Base-by-base conservation (phyloP, 2,888 invertebrate genomes). In the Glaucopsyche alexis region DNA sequence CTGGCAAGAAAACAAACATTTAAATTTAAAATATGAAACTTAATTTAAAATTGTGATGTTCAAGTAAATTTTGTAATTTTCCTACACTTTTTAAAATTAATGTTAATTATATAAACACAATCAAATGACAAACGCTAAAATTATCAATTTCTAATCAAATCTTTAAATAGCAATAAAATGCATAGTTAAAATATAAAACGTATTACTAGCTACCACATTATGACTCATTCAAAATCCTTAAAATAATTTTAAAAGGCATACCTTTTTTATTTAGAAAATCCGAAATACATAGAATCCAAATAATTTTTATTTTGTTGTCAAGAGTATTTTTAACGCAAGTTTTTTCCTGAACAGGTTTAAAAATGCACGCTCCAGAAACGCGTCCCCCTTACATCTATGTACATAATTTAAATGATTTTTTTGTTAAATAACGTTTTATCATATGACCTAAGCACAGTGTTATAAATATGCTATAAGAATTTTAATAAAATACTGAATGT, bases 391-490 rank as follows among this genome's bases (percentile, higher is more conserved):
- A 67, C 16, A 29, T 19, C 19, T 47, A 47, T 7, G 2, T 29
- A 29, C 1, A 47, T 13, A 67, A 47, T 14, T 69, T 13, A 45
- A 42, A 67, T 45, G 13, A 19, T 42, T 29, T 19, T 65, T 67
- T 69, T 69, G 47, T 49, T 69, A 69, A 69, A 47, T 69, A 49
- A 69, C 66, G 11, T n/a, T 65, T 67, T 69, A 69, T 49, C 29
- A 29, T 49, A 47, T 19, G 19, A 69, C 38, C 69, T 29, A 49
- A 69, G 14, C 29, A 49, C 11, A 38, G 9, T 65, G 29, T 65
- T 65, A 65, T 65, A 65, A 14, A 49, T 29, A 69, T 29, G 49
- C 49, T 69, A 69, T 69, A 69, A 49, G 69, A 49, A 49, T 69
- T 69, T 69, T 14, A 69, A 69, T 49, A 49, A 49, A 49, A 69